phyloP scores from a whole-genome alignment of 2,797 vertebrate species.

The Clarias pachynema region DNA sequence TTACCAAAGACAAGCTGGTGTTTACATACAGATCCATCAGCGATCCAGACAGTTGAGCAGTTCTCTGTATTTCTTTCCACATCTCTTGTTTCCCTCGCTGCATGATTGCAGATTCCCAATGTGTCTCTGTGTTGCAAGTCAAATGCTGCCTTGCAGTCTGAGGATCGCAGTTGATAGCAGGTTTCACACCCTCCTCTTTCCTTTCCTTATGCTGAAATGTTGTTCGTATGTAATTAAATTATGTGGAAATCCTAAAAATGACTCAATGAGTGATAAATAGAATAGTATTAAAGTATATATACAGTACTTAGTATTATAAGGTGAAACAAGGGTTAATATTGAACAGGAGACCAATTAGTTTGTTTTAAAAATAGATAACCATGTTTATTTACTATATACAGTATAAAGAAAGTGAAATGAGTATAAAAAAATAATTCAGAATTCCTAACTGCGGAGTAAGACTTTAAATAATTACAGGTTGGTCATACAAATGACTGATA shows the following conservation, averaged over 20 bases:
- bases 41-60: conserved; percentile 69
- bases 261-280: background rate
- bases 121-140: conserved; percentile 37
- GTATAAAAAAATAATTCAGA: background rate
- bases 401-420: background rate
- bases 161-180: background rate
- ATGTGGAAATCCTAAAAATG: background rate
- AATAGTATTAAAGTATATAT: background rate
- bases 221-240: background rate
- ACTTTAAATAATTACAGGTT: background rate
- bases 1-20: conserved; percentile 72
- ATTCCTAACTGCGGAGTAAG: background rate
- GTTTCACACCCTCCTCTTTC: background rate
- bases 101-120: conserved; percentile 69
- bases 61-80: conserved; percentile 70
- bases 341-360: background rate
- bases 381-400: background rate
- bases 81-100: conserved; percentile 66
- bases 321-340: background rate
- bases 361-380: background rate
- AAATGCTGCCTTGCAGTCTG: conserved; percentile 4
- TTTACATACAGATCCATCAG: conserved; percentile 72
- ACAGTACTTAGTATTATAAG: background rate
- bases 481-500: background rate
- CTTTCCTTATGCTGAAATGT: background rate